These are phyloP conservation scores for Lathronympha strigana DNA, from an alignment of 2,888 invertebrate genomes.

Conservation along the genomic window DNA sequence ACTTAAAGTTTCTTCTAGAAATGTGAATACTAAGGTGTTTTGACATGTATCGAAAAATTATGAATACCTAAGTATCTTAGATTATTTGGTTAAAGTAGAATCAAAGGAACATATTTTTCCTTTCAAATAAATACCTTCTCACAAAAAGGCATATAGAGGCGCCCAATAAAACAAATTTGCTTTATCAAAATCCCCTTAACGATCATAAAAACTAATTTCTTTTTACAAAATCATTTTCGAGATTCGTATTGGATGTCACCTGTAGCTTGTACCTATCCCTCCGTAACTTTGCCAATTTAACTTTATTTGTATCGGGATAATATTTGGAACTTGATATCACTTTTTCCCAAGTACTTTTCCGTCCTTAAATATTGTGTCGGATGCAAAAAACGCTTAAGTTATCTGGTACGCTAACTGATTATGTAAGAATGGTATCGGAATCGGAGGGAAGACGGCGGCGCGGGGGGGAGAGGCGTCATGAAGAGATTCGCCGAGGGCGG, in stretches of 20 bases:
- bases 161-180: constrained; percentile 46
- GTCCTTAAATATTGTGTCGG: constrained; percentile 65
- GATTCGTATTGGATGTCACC: constrained; percentile 70
- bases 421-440: constrained; percentile 68
- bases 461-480: constrained; percentile 57
- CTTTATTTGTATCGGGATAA: constrained; percentile 78
- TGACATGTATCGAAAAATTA: too few relatives aligned
- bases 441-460: constrained; percentile 47
- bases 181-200: constrained; percentile 48
- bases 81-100: too few relatives aligned
- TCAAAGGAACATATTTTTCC: too few relatives aligned
- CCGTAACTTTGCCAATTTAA: constrained; percentile 81
- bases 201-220: constrained; percentile 63
- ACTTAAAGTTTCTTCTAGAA: too few relatives aligned
- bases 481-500: constrained; percentile 69
- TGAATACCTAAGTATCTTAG: too few relatives aligned
- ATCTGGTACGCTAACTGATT: constrained; percentile 66
- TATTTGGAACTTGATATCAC: constrained; percentile 72
- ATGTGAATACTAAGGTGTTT: too few relatives aligned
- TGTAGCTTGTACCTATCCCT: constrained; percentile 57
- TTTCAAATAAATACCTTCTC: too few relatives aligned
- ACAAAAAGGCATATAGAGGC: too few relatives aligned
- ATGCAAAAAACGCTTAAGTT: constrained; percentile 61
- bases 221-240: constrained; percentile 63
- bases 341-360: constrained; percentile 66